Base-by-base conservation (phyloP, 2,888 invertebrate genomes). In the Agrilus cyanescens region DNA sequence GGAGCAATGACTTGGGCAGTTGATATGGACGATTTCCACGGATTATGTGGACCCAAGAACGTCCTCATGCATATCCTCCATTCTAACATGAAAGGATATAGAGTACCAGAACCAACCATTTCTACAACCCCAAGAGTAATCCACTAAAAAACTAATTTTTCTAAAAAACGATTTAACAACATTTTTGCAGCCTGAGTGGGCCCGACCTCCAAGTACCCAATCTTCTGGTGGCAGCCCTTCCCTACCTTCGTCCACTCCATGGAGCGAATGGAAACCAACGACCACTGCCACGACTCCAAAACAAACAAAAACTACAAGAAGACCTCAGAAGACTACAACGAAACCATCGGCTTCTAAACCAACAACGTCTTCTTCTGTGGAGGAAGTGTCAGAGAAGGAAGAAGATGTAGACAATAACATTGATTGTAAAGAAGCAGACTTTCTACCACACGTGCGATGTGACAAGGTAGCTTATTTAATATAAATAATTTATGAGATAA, bases 1-100 rank as follows among this genome's bases (percentile, higher is more conserved):
- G 91, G 91, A 0, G 89, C 87, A 1, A 91, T 91, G 91, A 83
- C 80, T 13, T 91, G 91, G 91, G 90, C 91, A 16, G 81, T 90
- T 37, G 87, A 87, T 53, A 88, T 90, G 89, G 91, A 93, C 46
- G 91, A 91, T 62, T 91, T 89, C 61, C 74, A 75, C 44, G 89
- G 88, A 0, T 60, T 86, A 1, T 91, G 91, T 56, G 90, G 90
- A 0, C 72, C 76, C 1, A 74, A 76, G 56, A 87, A 90, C 62
- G 74, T 80, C 0, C 66, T 91, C 8, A 81, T 84, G 49, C 78
- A 82, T 46, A 74, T 86, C 40, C 68, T 91, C 37, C 67, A 82
- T 55, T 72, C 79, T 16, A 80, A 77, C 54, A 83, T 91, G 85
- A 75, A 74, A 44, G 67, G 71, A 5, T 82, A 82, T 54, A 60